Evolutionary conservation across 2,797 vertebrate genomes (phyloP), one percentile per base, ranked within the genome.

Genomic region (Discoglossus pictus): DNA sequence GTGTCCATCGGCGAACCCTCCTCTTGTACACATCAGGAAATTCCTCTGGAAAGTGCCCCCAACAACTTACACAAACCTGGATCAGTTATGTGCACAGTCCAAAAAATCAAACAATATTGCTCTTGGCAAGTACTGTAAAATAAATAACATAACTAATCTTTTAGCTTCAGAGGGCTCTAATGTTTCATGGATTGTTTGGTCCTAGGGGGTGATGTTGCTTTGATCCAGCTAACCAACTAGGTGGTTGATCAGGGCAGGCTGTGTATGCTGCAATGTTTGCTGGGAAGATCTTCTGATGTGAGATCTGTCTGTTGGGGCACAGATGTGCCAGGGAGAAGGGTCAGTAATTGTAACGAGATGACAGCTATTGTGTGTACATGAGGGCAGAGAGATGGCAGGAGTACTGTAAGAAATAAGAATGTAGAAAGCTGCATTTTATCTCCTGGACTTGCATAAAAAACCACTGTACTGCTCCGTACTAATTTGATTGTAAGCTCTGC

Each of bases 261-360:
- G 21, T 12, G 46, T 24, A 21, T 48, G 21, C 46, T 13, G 10
- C 46, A 48, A 21, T 24, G 20, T 34, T 2, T 12, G 7, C 38
- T 18, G 1, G 13, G 15, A 5, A 8, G 27, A 7, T 46, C 16
- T 17, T 31, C 10, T 2, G 1, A 34, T 31, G 39, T 3, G 24
- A 13, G 25, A 35, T 43, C 9, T 7, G 31, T 23, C 17, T 15
- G 24, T 15, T 11, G 10, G 15, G 24, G 25, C 17, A 48, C 46
- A 48, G 46, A 48, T 48, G 46, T 48, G 3, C 21, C 21, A 24
- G 46, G 46, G 46, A 24, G 18, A 12, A 25, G 46, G 46, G 20
- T 48, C 46, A 48, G 46, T 25, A n/a, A 25, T 59, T 43, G 4
- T 59, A 59, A 31, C 55, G 24, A 59, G n/a, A 12, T 17, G 40